Conservation (phyloP, 2,888 invertebrate species). For the Drosophila quinaria region DNA sequence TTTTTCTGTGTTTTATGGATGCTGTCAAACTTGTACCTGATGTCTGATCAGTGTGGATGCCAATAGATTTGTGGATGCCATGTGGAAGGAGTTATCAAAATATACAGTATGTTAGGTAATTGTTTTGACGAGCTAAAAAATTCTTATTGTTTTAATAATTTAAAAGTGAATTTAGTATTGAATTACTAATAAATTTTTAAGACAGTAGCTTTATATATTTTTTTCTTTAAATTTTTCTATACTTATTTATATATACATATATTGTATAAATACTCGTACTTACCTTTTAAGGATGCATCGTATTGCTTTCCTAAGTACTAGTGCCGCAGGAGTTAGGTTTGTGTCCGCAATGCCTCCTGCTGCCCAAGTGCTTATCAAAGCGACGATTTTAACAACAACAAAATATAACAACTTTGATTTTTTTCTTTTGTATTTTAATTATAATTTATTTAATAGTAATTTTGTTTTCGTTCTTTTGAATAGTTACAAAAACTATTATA, state of each 20-base stretch:
- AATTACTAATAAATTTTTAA: no score
- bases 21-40: not conserved
- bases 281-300: constrained; percentile 20
- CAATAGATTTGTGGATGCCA: not conserved
- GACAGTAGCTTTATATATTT: no score
- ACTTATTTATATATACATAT: not conserved
- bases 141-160: no score
- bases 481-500: constrained; percentile 74
- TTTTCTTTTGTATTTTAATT: constrained; percentile 46
- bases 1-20: no score
- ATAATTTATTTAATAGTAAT: constrained; percentile 68
- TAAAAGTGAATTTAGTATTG: no score
- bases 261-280: not conserved
- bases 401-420: constrained; percentile 15
- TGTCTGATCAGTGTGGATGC: not conserved
- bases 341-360: constrained; percentile 85
- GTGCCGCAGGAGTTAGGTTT: constrained; percentile 86
- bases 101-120: not conserved
- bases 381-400: constrained; percentile 85
- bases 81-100: not conserved
- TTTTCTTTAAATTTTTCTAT: no score
- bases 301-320: constrained; percentile 86
- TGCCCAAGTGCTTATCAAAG: constrained; percentile 87
- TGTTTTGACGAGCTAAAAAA: no score
- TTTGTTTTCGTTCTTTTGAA: constrained; percentile 50